Percentiles rank a stretch among this genome's conserved stretches.
phyloP scores from a whole-genome alignment of 2,113 vertebrate species.

The Electrona antarctica region DNA sequence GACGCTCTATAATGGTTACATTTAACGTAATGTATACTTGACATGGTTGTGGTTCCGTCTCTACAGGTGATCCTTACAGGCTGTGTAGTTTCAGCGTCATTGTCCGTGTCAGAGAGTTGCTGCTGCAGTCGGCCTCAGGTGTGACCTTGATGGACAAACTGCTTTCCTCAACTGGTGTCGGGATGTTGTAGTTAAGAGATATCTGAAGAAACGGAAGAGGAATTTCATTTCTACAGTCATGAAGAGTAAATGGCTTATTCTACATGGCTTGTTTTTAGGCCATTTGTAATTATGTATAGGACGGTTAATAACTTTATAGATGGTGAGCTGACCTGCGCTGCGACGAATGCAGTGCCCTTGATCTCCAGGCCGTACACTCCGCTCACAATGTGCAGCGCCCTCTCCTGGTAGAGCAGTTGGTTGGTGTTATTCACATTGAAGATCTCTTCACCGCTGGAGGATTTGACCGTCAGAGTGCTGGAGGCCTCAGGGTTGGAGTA shows the following conservation, averaged over 20 bases:
- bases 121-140: conserved; percentile 22
- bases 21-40: too few species aligned
- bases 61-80: conserved; percentile 32
- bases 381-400: conserved; percentile 61
- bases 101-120: conserved; percentile 1
- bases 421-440: conserved; percentile 82
- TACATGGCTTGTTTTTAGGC: too few species aligned
- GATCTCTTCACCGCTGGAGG: conserved; percentile 48
- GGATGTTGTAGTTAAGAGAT: conserved; percentile 68
- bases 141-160: conserved; percentile 37
- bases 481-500: conserved; percentile 47
- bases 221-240: background rate
- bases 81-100: conserved; percentile 21
- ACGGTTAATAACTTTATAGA: too few species aligned
- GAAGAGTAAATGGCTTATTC: too few species aligned
- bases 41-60: too few species aligned
- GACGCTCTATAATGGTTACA: too few species aligned
- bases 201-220: conserved; percentile 47
- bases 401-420: conserved; percentile 85
- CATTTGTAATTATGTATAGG: too few species aligned
- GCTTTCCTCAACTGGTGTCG: conserved; percentile 36
- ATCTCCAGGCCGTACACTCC: conserved; percentile 69
- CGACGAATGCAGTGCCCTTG: conserved; percentile 70
- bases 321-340: conserved; percentile 77
- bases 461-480: conserved; percentile 64